phyloP scores from a whole-genome alignment of 2,113 vertebrate genomes.

The Nymphicus hollandicus region DNA sequence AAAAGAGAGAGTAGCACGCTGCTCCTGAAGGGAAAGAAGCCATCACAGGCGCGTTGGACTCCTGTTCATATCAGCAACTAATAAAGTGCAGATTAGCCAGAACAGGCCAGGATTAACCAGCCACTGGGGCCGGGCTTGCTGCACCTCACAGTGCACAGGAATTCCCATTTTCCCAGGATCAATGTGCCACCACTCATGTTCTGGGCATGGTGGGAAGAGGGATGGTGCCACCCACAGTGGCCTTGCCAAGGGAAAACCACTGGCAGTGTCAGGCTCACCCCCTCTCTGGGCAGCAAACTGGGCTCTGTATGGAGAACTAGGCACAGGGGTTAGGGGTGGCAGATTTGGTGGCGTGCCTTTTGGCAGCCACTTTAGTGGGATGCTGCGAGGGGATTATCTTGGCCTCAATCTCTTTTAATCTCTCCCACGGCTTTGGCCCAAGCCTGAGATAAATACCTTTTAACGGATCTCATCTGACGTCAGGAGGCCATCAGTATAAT shows the following conservation, averaged over 20 bases:
- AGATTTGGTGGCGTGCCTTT: slow-evolving; percentile 61
- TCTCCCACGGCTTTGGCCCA: slow-evolving; percentile 68
- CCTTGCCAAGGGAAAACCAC: not conserved
- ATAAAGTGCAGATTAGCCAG: slow-evolving; percentile 39
- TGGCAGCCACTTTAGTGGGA: slow-evolving; percentile 65
- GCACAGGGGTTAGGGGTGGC: not conserved
- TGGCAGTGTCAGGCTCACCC: not conserved
- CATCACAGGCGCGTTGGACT: not conserved
- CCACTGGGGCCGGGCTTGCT: not conserved
- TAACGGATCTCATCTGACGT: slow-evolving; percentile 71
- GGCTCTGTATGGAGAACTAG: not conserved
- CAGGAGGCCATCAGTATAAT: slow-evolving; percentile 73
- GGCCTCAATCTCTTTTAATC: slow-evolving; percentile 76
- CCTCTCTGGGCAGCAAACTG: not conserved
- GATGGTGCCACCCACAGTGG: not conserved
- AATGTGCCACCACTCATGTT: not conserved
- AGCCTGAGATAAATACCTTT: slow-evolving; percentile 73
- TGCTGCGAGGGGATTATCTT: slow-evolving; percentile 69
- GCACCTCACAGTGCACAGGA: not conserved
- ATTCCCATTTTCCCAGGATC: not conserved
- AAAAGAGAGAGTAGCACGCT: slow-evolving; percentile 47
- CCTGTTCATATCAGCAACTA: slow-evolving; percentile 19
- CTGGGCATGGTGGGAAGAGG: not conserved
- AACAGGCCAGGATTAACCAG: not conserved
- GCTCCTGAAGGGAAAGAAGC: slow-evolving; percentile 48